These are phyloP conservation scores for Masticophis lateralis DNA, from an alignment of 2,797 vertebrate species.

Conservation along the genomic window DNA sequence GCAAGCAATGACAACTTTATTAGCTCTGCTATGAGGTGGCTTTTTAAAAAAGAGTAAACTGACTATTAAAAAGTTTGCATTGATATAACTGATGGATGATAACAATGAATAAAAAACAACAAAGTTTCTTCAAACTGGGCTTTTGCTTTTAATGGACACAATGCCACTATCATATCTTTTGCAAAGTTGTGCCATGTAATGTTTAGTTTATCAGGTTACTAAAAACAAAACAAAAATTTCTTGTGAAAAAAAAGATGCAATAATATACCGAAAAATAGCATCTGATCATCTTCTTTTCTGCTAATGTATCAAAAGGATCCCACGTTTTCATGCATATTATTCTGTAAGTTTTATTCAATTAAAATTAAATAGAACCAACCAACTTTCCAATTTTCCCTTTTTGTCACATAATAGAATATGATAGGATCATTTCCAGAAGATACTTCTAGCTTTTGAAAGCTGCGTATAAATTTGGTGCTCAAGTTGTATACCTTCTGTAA, in stretches of 20 bases:
- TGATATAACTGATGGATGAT: slow-evolving; percentile 31
- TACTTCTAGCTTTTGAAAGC: neutral
- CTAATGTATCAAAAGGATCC: neutral
- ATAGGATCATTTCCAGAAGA: neutral
- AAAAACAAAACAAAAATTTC: neutral
- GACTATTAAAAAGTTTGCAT: slow-evolving; percentile 54
- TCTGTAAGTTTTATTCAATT: neutral
- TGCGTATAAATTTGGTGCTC: neutral
- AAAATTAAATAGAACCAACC: neutral
- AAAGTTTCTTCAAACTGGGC: neutral
- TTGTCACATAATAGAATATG: neutral
- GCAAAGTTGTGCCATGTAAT: neutral
- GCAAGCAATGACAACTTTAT: slow-evolving; percentile 20
- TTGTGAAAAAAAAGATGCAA: neutral
- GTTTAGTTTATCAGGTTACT: neutral
- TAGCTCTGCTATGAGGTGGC: slow-evolving; percentile 10
- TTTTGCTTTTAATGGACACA: slow-evolving; percentile 5
- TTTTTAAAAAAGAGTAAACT: slow-evolving; percentile 56
- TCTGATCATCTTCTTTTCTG: neutral
- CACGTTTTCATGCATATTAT: neutral
- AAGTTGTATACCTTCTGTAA: neutral
- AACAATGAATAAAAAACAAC: slow-evolving; percentile 42
- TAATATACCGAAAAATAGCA: neutral
- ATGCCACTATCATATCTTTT: neutral
- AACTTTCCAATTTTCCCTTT: neutral